phyloP scores from a whole-genome alignment of 2,888 invertebrate genomes.

The Eristalis arbustorum region DNA sequence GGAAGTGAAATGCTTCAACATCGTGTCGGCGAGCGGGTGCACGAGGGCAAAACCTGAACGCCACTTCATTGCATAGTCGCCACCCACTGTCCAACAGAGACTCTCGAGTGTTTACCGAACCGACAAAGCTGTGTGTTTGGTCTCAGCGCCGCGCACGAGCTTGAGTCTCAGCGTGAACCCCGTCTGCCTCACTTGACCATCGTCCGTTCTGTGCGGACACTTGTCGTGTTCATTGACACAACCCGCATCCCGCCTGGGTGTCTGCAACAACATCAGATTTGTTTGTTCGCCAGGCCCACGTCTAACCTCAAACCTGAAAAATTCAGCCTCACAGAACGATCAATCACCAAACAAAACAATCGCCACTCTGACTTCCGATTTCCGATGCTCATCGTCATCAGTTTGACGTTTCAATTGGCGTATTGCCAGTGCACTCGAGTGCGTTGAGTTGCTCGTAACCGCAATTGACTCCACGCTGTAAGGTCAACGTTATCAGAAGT shows the following conservation, averaged over 20 bases:
- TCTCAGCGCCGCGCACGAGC: background rate
- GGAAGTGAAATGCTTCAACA: background rate
- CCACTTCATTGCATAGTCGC: background rate
- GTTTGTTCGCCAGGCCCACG: background rate
- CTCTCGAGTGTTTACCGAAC: background rate
- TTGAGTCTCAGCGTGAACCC: no score
- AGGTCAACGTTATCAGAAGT: slow-evolving; percentile 34
- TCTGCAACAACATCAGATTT: background rate
- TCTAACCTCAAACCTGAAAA: background rate
- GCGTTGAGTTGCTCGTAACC: slow-evolving; percentile 6
- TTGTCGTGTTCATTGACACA: background rate
- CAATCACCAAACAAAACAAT: background rate
- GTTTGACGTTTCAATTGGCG: slow-evolving; percentile 17
- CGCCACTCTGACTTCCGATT: background rate
- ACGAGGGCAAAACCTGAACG: background rate
- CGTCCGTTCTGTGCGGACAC: background rate
- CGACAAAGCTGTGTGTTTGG: background rate
- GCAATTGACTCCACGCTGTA: no score
- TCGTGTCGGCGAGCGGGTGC: background rate
- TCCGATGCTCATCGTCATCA: background rate
- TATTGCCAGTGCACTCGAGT: background rate
- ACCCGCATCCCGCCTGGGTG: background rate
- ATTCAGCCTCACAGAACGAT: background rate
- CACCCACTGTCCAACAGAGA: background rate
- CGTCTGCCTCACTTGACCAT: background rate